Evolutionary conservation across 1,140 invertebrate genomes (phyloP), one percentile per base, ranked within the genome.

Genomic region (Panonychus citri): DNA sequence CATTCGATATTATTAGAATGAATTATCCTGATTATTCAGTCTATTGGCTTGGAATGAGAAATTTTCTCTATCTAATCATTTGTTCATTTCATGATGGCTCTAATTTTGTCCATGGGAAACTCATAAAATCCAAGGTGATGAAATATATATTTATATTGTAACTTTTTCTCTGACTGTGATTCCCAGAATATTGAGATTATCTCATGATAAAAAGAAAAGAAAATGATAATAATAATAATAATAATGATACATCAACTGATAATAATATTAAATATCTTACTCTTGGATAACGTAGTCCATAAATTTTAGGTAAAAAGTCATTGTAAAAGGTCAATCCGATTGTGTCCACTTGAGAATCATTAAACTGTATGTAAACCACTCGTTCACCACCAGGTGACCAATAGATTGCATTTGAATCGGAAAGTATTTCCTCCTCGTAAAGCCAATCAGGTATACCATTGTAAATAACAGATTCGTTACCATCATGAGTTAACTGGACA

Each of bases 391-490:
- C 26, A 3, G 63, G 60, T 3, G 68, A 67, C 65, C 68, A 69
- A 69, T 69, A 71, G 5, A 70, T 24, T 2, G 70, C 70, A 37
- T 67, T 59, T 53, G 68, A 66, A 40, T 62, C 59, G 8, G 57
- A 54, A 19, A 71, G 59, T 27, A 72, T 63, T 56, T 73, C 70
- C 57, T 70, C 70, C 69, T 65, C 21, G 65, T 64, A 57, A 55
- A 54, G 55, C 70, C 70, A 71, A 59, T 72, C 70, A n/a, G 71
- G 69, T 25, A 72, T 60, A 7, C 70, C 71, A 60, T 72, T 73
- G 58, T 65, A 70, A 48, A 72, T 66, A 17, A 62, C 56, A 15
- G 59, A 63, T 43, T 62, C 57, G 24, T 59, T 57, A 0, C 58
- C 62, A 57, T 54, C 57, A 8, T 52, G 34, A n/a, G 63, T 59